phyloP scores from a whole-genome alignment of 2,113 vertebrate genomes.

The Amazona vittata region DNA sequence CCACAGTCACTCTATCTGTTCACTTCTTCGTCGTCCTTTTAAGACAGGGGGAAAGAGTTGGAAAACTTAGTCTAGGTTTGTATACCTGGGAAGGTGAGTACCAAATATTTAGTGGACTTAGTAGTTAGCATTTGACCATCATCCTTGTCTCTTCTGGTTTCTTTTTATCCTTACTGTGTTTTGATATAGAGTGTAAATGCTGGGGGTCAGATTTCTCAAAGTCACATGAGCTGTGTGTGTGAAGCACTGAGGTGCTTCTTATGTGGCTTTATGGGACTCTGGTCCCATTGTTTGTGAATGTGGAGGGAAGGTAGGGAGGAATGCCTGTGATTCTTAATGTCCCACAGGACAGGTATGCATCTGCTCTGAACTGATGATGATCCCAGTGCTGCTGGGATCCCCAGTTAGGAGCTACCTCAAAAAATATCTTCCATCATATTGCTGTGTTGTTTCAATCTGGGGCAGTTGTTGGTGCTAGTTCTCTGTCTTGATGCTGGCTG shows the following conservation, averaged over 20 bases:
- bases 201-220: not conserved
- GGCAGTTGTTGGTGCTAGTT: not conserved
- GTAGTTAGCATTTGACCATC: not conserved
- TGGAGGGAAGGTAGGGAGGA: not conserved
- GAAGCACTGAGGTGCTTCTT: not conserved
- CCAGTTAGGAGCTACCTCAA: not conserved
- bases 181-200: not conserved
- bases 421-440: not conserved
- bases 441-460: not conserved
- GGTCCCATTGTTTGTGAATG: not conserved
- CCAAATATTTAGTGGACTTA: not conserved
- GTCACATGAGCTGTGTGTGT: accelerated
- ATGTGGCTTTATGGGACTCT: not conserved
- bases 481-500: not conserved
- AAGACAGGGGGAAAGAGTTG: not conserved
- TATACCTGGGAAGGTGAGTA: not conserved
- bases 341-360: not conserved
- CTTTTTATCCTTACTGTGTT: not conserved
- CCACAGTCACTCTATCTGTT: not conserved
- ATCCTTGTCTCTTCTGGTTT: not conserved
- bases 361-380: not conserved
- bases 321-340: not conserved
- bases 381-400: not conserved
- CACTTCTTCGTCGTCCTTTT: not conserved
- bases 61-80: not conserved